Evolutionary conservation across 2,888 invertebrate species (phyloP), one percentile per base, ranked within the genome.

Genomic region (Melanargia galathea): DNA sequence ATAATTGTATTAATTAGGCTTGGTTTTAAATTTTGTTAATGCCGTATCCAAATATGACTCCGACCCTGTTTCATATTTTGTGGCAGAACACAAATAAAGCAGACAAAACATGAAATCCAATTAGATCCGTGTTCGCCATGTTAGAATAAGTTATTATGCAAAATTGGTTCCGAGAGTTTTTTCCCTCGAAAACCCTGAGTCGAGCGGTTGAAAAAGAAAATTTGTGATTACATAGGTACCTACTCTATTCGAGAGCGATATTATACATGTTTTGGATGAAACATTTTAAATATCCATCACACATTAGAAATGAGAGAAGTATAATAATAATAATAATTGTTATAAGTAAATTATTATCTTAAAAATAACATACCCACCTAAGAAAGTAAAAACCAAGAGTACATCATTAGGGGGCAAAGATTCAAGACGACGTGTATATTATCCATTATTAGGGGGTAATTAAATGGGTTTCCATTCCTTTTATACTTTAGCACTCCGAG

Each of bases 71-170:
- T 64, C 68, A 69, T 71, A 70, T 76, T 73, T 71, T 70, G 68
- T 67, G 68, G 70, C 70, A 61, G 64, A 74, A 76, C 65, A 74
- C 72, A 73, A 72, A 75, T 71, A 73, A 73, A 71, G 75, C 81
- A 81, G 80, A 77, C 76, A 78, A 79, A 83, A 82, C 79, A 78
- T 78, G 76, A 78, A 87, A 86, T 82, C 77, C 81, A 86, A 86
- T 88, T 86, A 86, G 77, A 78, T 80, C 82, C 81, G 81, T 80
- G 73, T 75, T 78, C 74, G 70, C 73, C 73, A 74, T 76, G 75
- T 75, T 83, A 85, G 82, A 85, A 87, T 84, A 87, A 86, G 81
- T 86, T 86, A 84, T 84, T 84, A 85, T 87, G 84, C 83, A 83
- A 87, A 87, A 86, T 86, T 83, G 79, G 79, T 79, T 82, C 73